A percentile compares a stretch with the other conserved stretches of the same genome.
Conservation (phyloP, 2,113 vertebrate species). For the Micronisus gabar region DNA sequence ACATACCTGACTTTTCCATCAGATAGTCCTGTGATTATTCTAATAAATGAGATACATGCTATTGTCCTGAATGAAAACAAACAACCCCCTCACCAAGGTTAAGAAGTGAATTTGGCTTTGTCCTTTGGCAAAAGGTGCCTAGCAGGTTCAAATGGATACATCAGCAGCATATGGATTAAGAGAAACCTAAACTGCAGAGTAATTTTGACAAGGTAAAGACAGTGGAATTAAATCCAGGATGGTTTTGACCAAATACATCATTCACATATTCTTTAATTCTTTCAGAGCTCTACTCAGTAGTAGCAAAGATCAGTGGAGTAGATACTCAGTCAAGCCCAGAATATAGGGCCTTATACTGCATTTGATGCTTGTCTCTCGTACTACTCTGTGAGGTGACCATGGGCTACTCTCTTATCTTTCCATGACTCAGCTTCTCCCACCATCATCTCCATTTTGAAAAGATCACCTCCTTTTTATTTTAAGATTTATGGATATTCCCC, state of each 20-base stretch:
- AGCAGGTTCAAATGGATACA: background rate
- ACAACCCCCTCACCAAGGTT: accelerated
- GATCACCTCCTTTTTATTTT: background rate
- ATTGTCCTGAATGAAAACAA: background rate
- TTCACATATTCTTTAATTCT: background rate
- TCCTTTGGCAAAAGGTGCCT: background rate
- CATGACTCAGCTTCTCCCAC: background rate
- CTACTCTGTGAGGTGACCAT: background rate
- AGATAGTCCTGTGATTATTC: background rate
- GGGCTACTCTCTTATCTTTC: background rate
- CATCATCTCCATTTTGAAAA: background rate
- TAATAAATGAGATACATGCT: background rate
- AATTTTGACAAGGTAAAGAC: background rate
- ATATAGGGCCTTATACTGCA: background rate
- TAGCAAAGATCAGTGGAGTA: background rate
- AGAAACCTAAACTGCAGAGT: background rate
- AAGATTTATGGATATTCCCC: background rate
- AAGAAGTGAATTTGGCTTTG: background rate
- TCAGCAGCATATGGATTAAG: background rate
- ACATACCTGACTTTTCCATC: background rate
- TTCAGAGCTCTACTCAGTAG: background rate
- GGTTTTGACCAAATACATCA: background rate
- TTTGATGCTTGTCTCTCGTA: background rate
- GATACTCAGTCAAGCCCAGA: background rate
- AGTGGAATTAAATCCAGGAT: background rate